phyloP scores from a whole-genome alignment of 2,113 vertebrate species.

The Dendropsophus ebraccatus region DNA sequence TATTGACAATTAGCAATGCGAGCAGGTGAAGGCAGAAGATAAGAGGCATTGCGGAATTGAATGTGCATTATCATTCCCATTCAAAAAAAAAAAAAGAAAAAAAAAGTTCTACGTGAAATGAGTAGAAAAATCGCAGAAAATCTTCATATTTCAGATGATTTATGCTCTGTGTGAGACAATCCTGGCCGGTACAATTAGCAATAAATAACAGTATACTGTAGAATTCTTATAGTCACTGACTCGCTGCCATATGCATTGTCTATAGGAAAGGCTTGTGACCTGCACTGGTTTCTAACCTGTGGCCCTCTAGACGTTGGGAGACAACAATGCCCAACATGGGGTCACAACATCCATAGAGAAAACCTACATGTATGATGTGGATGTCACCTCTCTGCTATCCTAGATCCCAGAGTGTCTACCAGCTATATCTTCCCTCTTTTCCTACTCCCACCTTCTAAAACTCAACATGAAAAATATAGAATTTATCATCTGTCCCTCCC shows the following conservation, averaged over 20 bases:
- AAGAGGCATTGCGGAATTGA: slow-evolving; percentile 21
- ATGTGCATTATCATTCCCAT: neutral
- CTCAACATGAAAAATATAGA: no score
- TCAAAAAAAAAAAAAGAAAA: neutral
- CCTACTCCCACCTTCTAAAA: no score
- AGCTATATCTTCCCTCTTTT: no score
- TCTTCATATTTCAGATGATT: neutral
- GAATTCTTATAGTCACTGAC: neutral
- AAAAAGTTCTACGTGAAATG: neutral
- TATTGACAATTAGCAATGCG: slow-evolving; percentile 39
- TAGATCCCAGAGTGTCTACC: no score
- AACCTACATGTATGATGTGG: no score
- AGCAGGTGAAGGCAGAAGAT: slow-evolving; percentile 42
- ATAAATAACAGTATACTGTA: neutral
- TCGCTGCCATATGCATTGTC: neutral
- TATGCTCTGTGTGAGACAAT: neutral
- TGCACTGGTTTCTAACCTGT: no score
- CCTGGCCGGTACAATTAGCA: neutral
- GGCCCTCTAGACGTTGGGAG: no score
- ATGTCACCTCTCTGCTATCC: no score
- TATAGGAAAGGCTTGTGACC: no score
- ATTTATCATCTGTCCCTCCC: no score
- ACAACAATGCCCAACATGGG: no score
- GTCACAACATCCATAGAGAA: no score
- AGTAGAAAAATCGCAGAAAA: slow-evolving; percentile 3